Conservation (phyloP, 2,888 invertebrate species). For the Drosophila neutralis region DNA sequence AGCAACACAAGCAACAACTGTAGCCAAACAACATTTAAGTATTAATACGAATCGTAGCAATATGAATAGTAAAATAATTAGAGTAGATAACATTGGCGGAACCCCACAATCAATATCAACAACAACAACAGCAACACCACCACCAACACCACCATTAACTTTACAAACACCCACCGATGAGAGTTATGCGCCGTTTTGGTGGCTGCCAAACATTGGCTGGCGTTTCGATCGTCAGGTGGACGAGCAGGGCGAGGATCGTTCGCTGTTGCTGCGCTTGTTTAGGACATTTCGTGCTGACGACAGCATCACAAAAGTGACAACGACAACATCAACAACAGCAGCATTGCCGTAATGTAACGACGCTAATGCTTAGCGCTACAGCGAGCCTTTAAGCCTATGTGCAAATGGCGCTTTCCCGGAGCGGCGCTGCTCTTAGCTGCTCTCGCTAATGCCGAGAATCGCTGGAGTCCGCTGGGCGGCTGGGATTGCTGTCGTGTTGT, state of each 20-base stretch:
- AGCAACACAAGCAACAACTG: constrained; percentile 24
- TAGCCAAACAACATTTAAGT: constrained; percentile 61
- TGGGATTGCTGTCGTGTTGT: constrained; percentile 22
- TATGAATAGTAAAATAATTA: constrained; percentile 82
- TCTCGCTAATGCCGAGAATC: constrained; percentile 42
- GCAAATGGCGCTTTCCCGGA: neutral
- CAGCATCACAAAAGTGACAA: constrained; percentile 17
- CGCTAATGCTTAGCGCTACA: constrained; percentile 27
- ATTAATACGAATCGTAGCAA: constrained; percentile 74
- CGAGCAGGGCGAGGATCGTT: constrained; percentile 68
- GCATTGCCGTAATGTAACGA: constrained; percentile 19
- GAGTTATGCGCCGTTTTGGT: constrained; percentile 81
- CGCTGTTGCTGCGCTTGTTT: constrained; percentile 82
- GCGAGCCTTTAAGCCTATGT: constrained; percentile 11
- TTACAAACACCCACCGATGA: constrained; percentile 35
- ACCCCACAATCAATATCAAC: constrained; percentile 32
- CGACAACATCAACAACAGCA: neutral
- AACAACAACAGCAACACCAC: constrained; percentile 30
- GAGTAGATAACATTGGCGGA: constrained; percentile 55
- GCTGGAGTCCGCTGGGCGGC: constrained; percentile 38
- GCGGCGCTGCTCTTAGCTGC: constrained; percentile 39
- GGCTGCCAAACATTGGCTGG: constrained; percentile 83
- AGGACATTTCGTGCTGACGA: constrained; percentile 57
- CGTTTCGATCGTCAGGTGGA: constrained; percentile 75
- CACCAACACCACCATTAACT: constrained; percentile 41